These are phyloP conservation scores for Pipra filicauda DNA, from an alignment of 2,113 vertebrate species.

Conservation along the genomic window DNA sequence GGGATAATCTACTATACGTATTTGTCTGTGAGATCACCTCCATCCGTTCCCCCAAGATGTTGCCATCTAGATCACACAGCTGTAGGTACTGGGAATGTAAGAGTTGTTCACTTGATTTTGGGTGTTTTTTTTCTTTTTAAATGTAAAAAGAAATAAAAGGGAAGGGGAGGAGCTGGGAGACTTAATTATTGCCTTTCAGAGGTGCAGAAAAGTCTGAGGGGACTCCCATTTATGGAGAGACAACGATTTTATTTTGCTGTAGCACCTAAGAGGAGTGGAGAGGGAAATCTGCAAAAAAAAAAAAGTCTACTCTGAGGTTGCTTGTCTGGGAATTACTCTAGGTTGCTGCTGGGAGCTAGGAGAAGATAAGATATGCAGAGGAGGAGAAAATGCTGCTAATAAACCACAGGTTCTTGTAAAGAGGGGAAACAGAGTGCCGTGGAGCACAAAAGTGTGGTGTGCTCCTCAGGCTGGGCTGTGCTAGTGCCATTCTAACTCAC, in stretches of 20 bases:
- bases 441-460: not conserved
- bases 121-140: not conserved
- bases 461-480: not conserved
- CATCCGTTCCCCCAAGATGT: not conserved
- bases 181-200: not conserved
- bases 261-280: not conserved
- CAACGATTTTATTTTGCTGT: not conserved
- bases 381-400: conserved; percentile 8
- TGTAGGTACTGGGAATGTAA: not conserved
- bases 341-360: not conserved
- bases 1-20: not conserved
- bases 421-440: not conserved
- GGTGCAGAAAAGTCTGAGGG: not conserved
- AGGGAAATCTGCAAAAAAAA: not conserved
- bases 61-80: not conserved
- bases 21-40: not conserved
- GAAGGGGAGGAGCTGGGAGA: not conserved
- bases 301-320: not conserved
- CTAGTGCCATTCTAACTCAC: not conserved
- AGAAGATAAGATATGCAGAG: not conserved
- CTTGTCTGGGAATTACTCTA: conserved; percentile 16
- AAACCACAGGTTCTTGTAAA: not conserved
- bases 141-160: not conserved
- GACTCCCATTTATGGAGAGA: not conserved
- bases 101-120: not conserved